Base-by-base conservation (phyloP, 2,888 invertebrate genomes). In the Parnassius mnemosyne region DNA sequence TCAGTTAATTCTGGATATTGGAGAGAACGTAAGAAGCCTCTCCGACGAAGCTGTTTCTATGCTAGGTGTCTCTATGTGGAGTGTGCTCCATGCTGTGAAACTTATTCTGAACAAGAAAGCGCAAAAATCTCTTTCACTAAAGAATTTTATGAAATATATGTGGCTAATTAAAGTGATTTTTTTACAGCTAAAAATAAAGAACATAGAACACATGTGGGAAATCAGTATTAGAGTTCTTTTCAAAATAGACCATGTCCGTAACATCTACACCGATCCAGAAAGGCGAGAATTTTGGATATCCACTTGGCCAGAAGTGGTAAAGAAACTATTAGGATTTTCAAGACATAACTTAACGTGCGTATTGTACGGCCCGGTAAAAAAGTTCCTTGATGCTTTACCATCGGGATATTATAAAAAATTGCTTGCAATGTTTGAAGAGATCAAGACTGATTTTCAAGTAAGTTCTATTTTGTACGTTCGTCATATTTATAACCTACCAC, bases 291-390 rank as follows among this genome's bases (percentile, higher is more conserved):
- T 93, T 64, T 93, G 93, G 76, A 88, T 93, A 59, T 94, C 94
- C 10, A 90, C 94, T 2, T 92, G 93, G 84, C 89, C 92, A 1
- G 94, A 95, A 81, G 83, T 96, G 0, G 75, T 96, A 0, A 95
- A 94, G 74, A 94, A 92, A 71, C 60, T 94, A 16, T 81, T 93
- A 3, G 93, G 94, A n/a, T 73, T 89, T 61, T 95, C 96, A 0
- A 84, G 93, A 9, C 94, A 95, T 72, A 95, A 94, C n/a, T 86
- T 95, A 20, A 92, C 94, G 0, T 93, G 94, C 41, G 91, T 96
- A 0, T 77, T 86, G 1, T 94, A 95, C 57, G 95, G 94, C 0
- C 92, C 95, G 2, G 63, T 93, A 62, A 93, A 93, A 72, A 94
- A 93, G 73, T 85, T 94, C 65, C 92, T 92, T 72, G 92, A 94